Evolutionary conservation across 2,888 invertebrate genomes (phyloP), one percentile per base, ranked within the genome.

Genomic region (Oligia strigilis): DNA sequence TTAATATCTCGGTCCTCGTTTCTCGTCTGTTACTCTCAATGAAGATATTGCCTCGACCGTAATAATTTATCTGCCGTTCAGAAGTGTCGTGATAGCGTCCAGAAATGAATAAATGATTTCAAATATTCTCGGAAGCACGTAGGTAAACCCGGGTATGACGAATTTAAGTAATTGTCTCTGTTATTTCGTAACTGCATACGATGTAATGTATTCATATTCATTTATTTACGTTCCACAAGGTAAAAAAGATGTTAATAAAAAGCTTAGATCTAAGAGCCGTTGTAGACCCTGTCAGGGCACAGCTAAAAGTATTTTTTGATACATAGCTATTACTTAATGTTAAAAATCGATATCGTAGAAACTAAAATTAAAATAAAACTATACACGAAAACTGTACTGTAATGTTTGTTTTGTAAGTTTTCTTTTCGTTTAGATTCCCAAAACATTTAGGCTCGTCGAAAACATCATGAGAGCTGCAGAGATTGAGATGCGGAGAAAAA

Each of bases 21-120:
- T 67, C 76, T 85, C 82, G 67, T 80, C 75, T 87, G 81, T 77
- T 88, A 84, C 62, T 72, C 80, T 58, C 75, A 86, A 81, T 83
- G 75, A 70, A 86, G 87, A 89, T 89, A 88, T 88, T 81, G 79
- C 88, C 46, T 40, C 74, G 78, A 86, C 81, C 87, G 79, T 84
- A 80, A 83, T 88, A 85, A 82, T 87, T 90, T 89, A 90, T 90
- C 84, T 85, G 75, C 88, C 85, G 86, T 83, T 87, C 88, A 84
- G 82, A 85, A 89, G 82, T 87, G 86, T 80, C 86, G 72, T 81
- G 87, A 91, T 88, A 88, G 83, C 87, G 86, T 87, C 87, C 81
- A 78, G 83, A 81, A 88, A 85, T 89, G 88, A 87, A 90, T 91
- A 87, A 89, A 91, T 88, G 86, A 87, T 82, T 78, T 81, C 75